Evolutionary conservation across 2,888 invertebrate genomes (phyloP).

Genomic region (Oligia fasciuncula): DNA sequence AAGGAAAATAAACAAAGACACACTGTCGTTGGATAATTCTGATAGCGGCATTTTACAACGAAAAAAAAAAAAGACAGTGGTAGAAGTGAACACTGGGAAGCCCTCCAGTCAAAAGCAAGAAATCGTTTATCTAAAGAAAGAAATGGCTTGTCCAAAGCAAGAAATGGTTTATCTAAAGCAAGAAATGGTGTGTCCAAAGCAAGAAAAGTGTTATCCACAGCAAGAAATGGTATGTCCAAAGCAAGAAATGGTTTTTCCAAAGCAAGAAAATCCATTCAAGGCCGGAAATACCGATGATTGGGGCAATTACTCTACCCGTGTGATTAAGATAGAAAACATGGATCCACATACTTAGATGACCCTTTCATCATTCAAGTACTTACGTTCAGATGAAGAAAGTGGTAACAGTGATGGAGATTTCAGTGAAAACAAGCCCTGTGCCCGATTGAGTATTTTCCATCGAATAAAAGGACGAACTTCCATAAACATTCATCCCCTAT

Average conservation of each 20-base stretch:
- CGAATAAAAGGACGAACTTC: neutral
- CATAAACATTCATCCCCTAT: neutral
- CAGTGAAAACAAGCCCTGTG: neutral
- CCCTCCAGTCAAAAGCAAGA: neutral
- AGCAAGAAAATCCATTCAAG: neutral
- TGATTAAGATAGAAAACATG: slow-evolving; percentile 2
- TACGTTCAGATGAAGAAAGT: neutral
- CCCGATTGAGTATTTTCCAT: neutral
- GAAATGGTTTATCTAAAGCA: neutral
- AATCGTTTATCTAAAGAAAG: neutral
- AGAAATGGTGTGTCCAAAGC: neutral
- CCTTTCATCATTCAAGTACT: neutral
- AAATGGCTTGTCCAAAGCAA: neutral
- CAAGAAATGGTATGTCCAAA: neutral
- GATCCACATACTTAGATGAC: neutral
- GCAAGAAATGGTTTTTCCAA: slow-evolving; percentile 1
- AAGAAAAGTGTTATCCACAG: neutral
- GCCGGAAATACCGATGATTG: neutral
- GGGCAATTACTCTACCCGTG: neutral
- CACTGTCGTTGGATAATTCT: slow-evolving; percentile 12
- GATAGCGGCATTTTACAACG: neutral
- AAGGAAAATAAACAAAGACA: slow-evolving; percentile 16
- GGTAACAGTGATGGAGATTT: neutral
- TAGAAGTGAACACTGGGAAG: neutral
- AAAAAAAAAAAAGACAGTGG: slow-evolving; percentile 13